A percentile compares a stretch with the other conserved stretches of the same genome.
Conservation (phyloP, 2,113 vertebrate genomes). For the Stictonetta naevosa region DNA sequence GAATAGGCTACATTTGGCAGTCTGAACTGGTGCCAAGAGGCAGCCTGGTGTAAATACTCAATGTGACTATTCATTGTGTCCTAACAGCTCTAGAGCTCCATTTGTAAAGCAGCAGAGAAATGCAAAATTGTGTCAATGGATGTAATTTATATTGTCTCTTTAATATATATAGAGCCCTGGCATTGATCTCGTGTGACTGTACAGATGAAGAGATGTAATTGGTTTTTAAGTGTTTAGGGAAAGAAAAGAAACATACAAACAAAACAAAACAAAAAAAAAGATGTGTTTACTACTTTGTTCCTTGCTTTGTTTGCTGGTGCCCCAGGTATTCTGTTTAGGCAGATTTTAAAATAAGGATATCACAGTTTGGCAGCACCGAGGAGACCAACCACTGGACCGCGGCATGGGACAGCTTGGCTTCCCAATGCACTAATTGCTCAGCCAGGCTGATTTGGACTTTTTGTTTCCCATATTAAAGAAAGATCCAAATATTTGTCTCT, state of each 20-base stretch:
- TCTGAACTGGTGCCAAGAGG: conserved; percentile 29
- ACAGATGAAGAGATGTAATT: conserved; percentile 80
- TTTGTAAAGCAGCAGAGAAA: conserved; percentile 60
- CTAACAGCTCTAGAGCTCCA: conserved; percentile 43
- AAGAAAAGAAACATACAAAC: conserved; percentile 34
- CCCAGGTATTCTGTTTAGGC: conserved; percentile 60
- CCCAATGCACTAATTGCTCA: background rate
- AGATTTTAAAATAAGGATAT: conserved; percentile 70
- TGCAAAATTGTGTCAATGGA: conserved; percentile 77
- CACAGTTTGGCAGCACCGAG: conserved; percentile 7
- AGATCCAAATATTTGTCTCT: background rate
- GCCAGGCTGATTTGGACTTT: background rate
- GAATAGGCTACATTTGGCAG: background rate
- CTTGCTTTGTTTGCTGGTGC: conserved; percentile 63
- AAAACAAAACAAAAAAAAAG: background rate
- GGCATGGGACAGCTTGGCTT: background rate
- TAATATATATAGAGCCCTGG: conserved; percentile 80
- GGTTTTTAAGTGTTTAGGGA: conserved; percentile 73
- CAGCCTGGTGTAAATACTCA: conserved; percentile 70
- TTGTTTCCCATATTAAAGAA: background rate
- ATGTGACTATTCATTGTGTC: conserved; percentile 74
- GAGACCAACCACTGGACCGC: background rate
- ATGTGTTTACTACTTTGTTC: conserved; percentile 72
- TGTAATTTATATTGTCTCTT: conserved; percentile 86
- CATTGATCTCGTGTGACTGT: conserved; percentile 82